Percentiles rank a stretch among this genome's conserved stretches.
Evolutionary conservation across 2,113 vertebrate species (phyloP).

Genomic region (Scytalopus superciliaris): DNA sequence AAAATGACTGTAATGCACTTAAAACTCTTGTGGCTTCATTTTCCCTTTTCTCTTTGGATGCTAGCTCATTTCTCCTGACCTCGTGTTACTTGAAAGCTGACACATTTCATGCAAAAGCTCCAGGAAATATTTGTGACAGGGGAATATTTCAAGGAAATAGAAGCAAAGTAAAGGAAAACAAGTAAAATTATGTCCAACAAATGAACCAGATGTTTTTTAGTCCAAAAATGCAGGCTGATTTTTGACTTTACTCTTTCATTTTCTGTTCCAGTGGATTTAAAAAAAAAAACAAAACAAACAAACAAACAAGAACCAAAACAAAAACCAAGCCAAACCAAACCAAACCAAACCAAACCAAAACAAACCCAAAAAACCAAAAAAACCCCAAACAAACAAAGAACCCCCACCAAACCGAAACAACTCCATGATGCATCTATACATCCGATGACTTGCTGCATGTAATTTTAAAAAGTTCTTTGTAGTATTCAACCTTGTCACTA

Average conservation of each 20-base stretch:
- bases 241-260: background rate
- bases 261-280: background rate
- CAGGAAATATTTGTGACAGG: background rate
- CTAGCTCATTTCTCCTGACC: background rate
- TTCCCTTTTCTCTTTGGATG: background rate
- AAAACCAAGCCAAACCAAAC: no score
- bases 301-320: no score
- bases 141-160: background rate
- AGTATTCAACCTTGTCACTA: background rate
- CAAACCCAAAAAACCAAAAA: no score
- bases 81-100: background rate
- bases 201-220: background rate
- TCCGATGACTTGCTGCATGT: background rate
- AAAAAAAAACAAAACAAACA: no score
- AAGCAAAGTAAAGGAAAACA: background rate
- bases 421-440: background rate
- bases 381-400: no score
- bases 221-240: background rate
- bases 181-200: background rate
- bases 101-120: background rate
- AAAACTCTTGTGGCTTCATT: background rate
- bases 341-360: no score
- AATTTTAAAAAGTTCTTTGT: background rate
- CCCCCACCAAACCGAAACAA: no score
- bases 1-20: background rate